Evolutionary conservation across 2,113 vertebrate species (phyloP).

Genomic region (Rallus limicola): DNA sequence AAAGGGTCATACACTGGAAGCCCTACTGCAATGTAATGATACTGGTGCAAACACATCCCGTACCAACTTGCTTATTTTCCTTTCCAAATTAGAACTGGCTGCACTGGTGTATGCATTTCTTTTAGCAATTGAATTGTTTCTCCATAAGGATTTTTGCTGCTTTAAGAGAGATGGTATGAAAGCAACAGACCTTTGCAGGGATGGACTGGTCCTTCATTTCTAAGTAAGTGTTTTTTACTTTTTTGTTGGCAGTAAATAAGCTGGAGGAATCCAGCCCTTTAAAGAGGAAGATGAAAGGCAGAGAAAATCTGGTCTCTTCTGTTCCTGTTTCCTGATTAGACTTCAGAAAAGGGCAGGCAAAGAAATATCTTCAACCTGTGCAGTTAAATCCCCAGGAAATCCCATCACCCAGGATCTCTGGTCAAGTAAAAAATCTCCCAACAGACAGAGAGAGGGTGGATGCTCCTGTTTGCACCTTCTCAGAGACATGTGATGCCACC

Average conservation of each 20-base stretch:
- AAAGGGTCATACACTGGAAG: background rate
- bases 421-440: background rate
- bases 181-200: background rate
- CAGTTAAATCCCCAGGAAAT: background rate
- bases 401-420: background rate
- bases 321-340: background rate
- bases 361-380: background rate
- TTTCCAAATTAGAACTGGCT: background rate
- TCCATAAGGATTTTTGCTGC: background rate
- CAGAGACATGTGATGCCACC: fast-evolving
- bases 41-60: background rate
- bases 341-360: background rate
- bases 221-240: background rate
- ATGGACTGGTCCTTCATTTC: background rate
- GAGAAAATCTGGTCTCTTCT: background rate
- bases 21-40: background rate
- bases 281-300: constrained; percentile 10
- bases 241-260: background rate
- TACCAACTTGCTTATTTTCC: background rate
- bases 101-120: background rate
- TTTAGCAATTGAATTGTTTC: background rate
- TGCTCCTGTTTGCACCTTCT: background rate
- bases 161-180: background rate
- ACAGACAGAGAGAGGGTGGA: background rate
- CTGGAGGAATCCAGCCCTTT: background rate